Conservation (phyloP, 1,140 invertebrate genomes). For the Trichogramma pretiosum region DNA sequence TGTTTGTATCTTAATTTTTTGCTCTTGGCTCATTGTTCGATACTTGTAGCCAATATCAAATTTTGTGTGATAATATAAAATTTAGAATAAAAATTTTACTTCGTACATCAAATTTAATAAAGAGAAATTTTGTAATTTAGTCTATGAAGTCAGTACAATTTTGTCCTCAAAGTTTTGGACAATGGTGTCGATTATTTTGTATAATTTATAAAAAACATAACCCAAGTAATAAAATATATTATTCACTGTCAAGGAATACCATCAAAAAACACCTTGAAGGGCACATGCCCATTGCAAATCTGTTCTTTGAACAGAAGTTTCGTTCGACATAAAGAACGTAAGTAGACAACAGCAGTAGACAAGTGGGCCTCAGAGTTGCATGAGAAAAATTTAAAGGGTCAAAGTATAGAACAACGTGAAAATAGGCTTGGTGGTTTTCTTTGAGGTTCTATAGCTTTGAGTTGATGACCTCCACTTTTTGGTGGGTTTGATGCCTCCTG, state of each 20-base stretch:
- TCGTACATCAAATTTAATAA: slow-evolving; percentile 15
- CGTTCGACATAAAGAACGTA: slow-evolving; percentile 36
- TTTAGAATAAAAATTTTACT: slow-evolving; percentile 12
- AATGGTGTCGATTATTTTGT: slow-evolving; percentile 27
- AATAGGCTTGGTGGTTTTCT: slow-evolving; percentile 66
- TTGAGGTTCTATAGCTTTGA: slow-evolving; percentile 61
- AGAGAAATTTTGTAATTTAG: slow-evolving; percentile 18
- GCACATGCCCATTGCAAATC: slow-evolving; percentile 18
- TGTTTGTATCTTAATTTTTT: slow-evolving; percentile 4
- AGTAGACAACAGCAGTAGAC: slow-evolving; percentile 32
- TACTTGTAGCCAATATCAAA: too few relatives aligned
- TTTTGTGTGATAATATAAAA: slow-evolving; percentile 12
- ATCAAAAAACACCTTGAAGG: slow-evolving; percentile 29
- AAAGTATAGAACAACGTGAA: slow-evolving; percentile 64
- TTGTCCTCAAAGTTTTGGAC: slow-evolving; percentile 27
- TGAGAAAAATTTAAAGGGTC: slow-evolving; percentile 47
- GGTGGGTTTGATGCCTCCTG: slow-evolving; percentile 75
- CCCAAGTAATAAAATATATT: slow-evolving; percentile 27
- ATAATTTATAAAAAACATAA: slow-evolving; percentile 33
- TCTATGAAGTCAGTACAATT: slow-evolving; percentile 25
- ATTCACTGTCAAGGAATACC: slow-evolving; percentile 34
- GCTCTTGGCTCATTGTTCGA: too few relatives aligned
- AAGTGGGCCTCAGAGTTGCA: slow-evolving; percentile 31
- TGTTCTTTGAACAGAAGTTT: slow-evolving; percentile 33
- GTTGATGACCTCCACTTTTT: slow-evolving; percentile 59